These are phyloP conservation scores for Mixornis gularis DNA, from an alignment of 2,113 vertebrate genomes.

Conservation along the genomic window DNA sequence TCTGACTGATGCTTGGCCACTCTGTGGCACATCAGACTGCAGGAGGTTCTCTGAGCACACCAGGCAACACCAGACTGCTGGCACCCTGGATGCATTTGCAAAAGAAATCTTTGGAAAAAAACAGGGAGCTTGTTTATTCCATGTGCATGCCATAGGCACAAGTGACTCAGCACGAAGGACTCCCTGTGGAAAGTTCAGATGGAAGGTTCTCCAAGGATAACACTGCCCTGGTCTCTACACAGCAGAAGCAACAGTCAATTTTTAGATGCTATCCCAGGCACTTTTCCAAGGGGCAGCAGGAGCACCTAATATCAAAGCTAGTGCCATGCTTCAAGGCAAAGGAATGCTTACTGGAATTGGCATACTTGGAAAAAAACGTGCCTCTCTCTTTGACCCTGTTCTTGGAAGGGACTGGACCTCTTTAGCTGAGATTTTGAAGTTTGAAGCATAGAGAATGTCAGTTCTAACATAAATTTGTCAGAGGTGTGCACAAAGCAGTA, in stretches of 20 bases:
- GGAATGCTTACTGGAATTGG: neutral
- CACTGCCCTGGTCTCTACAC: fast-evolving
- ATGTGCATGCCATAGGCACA: neutral
- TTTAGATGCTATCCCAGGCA: neutral
- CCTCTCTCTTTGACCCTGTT: neutral
- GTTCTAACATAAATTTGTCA: neutral
- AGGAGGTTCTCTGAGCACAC: neutral
- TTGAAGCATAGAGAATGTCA: neutral
- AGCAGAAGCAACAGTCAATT: neutral
- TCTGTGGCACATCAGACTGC: neutral
- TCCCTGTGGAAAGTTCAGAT: neutral
- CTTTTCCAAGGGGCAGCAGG: neutral
- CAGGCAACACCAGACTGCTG: neutral
- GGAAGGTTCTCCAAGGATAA: neutral
- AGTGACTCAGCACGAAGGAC: neutral
- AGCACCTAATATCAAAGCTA: neutral
- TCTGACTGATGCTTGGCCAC: neutral
- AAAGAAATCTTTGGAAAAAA: neutral
- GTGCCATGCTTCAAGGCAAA: neutral
- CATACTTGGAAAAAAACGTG: neutral
- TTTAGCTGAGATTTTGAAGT: neutral
- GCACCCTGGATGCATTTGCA: neutral
- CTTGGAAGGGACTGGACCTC: neutral
- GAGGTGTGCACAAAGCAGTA: neutral
- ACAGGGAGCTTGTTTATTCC: neutral